Evolutionary conservation across 2,888 invertebrate genomes (phyloP).

Genomic region (Asteroscopus sphinx): DNA sequence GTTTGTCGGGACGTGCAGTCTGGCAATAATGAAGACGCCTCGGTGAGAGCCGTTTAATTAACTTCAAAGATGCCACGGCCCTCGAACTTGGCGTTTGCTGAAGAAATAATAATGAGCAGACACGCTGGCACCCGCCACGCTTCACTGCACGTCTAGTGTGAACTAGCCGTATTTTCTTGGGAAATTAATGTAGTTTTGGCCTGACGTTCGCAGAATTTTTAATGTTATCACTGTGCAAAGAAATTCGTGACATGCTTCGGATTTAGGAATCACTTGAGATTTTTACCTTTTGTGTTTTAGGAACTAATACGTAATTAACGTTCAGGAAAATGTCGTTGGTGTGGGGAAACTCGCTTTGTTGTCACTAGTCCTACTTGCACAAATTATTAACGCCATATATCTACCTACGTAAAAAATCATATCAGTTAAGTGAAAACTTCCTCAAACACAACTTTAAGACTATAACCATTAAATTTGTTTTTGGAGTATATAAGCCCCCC

Average conservation of each 20-base stretch:
- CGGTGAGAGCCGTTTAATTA: conserved; percentile 82
- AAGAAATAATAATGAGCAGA: conserved; percentile 78
- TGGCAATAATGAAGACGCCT: conserved; percentile 79
- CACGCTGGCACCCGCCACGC: conserved; percentile 41
- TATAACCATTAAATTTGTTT: no score
- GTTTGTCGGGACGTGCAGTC: conserved; percentile 50
- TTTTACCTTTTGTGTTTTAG: neutral
- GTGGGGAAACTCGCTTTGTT: no score
- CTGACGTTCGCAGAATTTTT: conserved; percentile 15
- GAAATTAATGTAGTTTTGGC: conserved; percentile 35
- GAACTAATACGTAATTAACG: no score
- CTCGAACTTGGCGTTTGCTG: conserved; percentile 70
- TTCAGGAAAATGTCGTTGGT: no score
- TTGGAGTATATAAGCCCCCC: no score
- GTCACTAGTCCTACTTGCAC: no score
- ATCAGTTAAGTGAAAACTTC: no score
- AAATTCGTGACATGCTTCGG: neutral
- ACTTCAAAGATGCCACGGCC: conserved; percentile 77
- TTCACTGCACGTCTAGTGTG: conserved; percentile 50
- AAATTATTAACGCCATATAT: no score
- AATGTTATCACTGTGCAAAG: neutral
- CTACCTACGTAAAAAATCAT: no score
- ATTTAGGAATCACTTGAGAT: neutral
- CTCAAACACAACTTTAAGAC: no score
- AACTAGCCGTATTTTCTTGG: conserved; percentile 50